phyloP scores from a whole-genome alignment of 1,140 invertebrate genomes.

The Scaptomyza montana region DNA sequence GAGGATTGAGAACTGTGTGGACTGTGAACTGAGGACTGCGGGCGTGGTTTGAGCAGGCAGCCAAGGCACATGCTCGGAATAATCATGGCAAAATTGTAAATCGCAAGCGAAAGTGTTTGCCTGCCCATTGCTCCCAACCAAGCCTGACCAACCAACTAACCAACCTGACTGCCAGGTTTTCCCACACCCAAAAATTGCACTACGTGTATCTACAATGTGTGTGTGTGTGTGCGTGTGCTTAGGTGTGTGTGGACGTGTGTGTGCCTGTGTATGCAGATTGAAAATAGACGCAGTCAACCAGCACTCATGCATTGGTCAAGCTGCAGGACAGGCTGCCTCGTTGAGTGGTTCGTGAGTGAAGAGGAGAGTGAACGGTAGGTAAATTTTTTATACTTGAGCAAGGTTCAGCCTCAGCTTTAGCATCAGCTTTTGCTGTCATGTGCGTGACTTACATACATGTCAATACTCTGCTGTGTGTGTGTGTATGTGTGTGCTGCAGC shows the following conservation, averaged over 20 bases:
- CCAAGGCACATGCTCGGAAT: constrained; percentile 75
- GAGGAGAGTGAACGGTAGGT: constrained; percentile 2
- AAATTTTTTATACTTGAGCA: constrained; percentile 43
- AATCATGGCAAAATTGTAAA: constrained; percentile 80
- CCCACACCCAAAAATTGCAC: constrained; percentile 14
- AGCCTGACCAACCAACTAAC: neutral
- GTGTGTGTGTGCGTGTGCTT: constrained; percentile 33
- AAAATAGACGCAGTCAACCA: constrained; percentile 71
- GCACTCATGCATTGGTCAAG: constrained; percentile 56
- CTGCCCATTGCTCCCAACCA: constrained; percentile 10
- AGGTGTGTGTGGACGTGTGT: constrained; percentile 22
- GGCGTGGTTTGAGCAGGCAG: constrained; percentile 31
- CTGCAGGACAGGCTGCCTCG: constrained; percentile 6
- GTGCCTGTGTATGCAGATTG: constrained; percentile 62
- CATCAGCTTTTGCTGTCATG: constrained; percentile 21
- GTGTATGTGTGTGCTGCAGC: neutral
- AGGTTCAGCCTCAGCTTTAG: neutral
- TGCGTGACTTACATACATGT: constrained; percentile 53
- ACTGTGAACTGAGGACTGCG: constrained; percentile 25
- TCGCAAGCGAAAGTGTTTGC: constrained; percentile 78
- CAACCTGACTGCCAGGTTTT: neutral
- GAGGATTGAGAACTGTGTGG: neutral
- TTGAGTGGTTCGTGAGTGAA: constrained; percentile 3
- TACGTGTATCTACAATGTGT: constrained; percentile 12
- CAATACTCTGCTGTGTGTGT: constrained; percentile 20